Conservation (phyloP, 1,140 invertebrate genomes). For the Daktulosphaira vitifoliae region DNA sequence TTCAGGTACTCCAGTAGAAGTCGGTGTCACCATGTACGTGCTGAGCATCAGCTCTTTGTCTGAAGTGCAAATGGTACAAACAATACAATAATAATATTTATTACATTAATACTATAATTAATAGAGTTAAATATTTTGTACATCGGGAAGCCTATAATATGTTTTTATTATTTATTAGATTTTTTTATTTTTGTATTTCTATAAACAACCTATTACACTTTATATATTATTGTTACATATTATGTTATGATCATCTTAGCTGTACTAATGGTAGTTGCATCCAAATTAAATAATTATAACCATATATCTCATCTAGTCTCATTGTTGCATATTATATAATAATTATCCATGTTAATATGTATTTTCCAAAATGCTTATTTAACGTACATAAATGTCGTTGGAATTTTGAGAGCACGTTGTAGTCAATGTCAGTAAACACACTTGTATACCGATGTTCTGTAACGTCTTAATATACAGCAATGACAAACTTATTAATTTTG, state of each 20-base stretch:
- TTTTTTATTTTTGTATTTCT: slow-evolving; percentile 13
- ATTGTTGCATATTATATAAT: slow-evolving; percentile 5
- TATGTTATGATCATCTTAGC: slow-evolving; percentile 12
- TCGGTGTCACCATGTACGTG: slow-evolving; percentile 96
- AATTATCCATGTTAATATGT: slow-evolving; percentile 10
- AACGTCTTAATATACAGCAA: too few species aligned
- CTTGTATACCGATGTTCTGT: too few species aligned
- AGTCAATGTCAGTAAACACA: background rate
- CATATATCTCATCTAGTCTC: slow-evolving; percentile 28
- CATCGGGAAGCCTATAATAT: background rate
- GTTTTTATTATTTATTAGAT: slow-evolving; percentile 15
- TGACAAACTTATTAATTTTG: too few species aligned
- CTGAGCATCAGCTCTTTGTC: slow-evolving; percentile 97
- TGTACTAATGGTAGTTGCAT: slow-evolving; percentile 24
- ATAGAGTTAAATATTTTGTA: background rate
- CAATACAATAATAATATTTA: slow-evolving; percentile 29
- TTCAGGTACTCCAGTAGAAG: slow-evolving; percentile 89
- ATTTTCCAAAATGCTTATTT: slow-evolving; percentile 19
- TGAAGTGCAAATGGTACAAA: slow-evolving; percentile 96
- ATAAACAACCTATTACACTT: slow-evolving; percentile 5
- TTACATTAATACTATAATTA: background rate
- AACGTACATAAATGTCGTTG: slow-evolving; percentile 1
- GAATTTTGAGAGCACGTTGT: slow-evolving; percentile 17
- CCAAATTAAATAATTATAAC: slow-evolving; percentile 12
- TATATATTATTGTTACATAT: background rate